Evolutionary conservation across 2,888 invertebrate species (phyloP).

Genomic region (Drosophila yooni): DNA sequence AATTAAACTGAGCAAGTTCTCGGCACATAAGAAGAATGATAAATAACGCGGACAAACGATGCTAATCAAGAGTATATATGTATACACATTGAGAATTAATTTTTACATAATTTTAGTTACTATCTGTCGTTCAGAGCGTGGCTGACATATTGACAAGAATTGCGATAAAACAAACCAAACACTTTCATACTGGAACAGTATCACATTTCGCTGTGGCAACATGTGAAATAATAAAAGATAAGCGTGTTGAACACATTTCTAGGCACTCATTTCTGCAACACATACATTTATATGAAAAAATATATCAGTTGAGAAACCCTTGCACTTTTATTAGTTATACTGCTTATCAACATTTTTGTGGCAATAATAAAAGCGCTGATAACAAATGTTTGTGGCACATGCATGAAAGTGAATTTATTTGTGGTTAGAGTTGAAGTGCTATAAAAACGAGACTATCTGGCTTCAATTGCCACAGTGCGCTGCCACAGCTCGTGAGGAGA

Average conservation of each 20-base stretch:
- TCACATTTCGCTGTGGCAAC: conserved; percentile 9
- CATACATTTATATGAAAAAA: neutral
- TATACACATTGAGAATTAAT: neutral
- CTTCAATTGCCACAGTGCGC: conserved; percentile 26
- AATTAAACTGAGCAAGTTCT: conserved; percentile 38
- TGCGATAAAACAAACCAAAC: neutral
- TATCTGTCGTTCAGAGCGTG: no score
- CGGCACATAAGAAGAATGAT: neutral
- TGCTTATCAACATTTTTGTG: conserved; percentile 4
- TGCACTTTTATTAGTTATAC: neutral
- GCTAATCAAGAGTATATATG: no score
- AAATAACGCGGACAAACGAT: no score
- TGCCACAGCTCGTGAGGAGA: conserved; percentile 24
- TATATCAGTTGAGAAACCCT: neutral
- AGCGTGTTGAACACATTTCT: neutral
- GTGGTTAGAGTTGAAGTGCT: conserved; percentile 17
- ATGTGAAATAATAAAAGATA: conserved; percentile 32
- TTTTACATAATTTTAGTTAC: neutral
- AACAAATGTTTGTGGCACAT: neutral
- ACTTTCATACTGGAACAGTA: neutral
- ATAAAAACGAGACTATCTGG: conserved; percentile 30
- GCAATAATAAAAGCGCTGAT: conserved; percentile 5
- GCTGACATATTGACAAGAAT: neutral
- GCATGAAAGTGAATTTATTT: neutral
- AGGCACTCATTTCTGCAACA: neutral